A percentile compares a stretch with the other conserved stretches of the same genome.
These are phyloP conservation scores for Thalassoma bifasciatum DNA, from an alignment of 2,113 vertebrate genomes.

Conservation along the genomic window DNA sequence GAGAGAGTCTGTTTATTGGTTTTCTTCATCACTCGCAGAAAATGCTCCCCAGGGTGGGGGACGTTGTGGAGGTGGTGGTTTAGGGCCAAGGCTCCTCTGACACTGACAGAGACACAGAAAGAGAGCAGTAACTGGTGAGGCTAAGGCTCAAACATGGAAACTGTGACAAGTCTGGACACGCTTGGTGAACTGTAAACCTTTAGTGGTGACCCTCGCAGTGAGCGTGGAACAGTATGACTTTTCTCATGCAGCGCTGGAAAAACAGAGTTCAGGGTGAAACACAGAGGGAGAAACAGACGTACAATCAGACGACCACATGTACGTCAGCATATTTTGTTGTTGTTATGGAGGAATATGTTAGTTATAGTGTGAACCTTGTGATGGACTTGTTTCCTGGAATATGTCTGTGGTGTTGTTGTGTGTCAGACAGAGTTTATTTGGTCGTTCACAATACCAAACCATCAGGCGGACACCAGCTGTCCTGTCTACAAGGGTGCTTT, in stretches of 20 bases:
- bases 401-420: conserved; percentile 26
- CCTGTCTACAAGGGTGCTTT: background rate
- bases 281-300: conserved; percentile 37
- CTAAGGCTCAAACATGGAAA: conserved; percentile 56
- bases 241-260: conserved; percentile 36
- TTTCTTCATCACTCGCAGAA: conserved; percentile 43
- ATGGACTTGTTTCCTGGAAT: conserved; percentile 52
- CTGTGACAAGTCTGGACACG: conserved; percentile 49
- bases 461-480: background rate
- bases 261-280: background rate
- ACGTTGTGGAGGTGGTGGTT: conserved; percentile 11
- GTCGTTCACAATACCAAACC: background rate
- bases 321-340: conserved; percentile 51
- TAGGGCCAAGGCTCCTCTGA: conserved; percentile 12
- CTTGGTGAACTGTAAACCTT: conserved; percentile 50
- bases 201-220: conserved; percentile 50
- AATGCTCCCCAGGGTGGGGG: conserved; percentile 7
- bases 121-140: background rate
- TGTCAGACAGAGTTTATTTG: conserved; percentile 50
- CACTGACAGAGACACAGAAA: conserved; percentile 2
- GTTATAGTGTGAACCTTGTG: conserved; percentile 15
- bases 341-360: conserved; percentile 17
- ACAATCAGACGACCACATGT: conserved; percentile 51
- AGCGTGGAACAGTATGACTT: conserved; percentile 17
- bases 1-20: conserved; percentile 55